These are phyloP conservation scores for Parnassius smintheus DNA, from an alignment of 2,888 invertebrate genomes.

Conservation along the genomic window DNA sequence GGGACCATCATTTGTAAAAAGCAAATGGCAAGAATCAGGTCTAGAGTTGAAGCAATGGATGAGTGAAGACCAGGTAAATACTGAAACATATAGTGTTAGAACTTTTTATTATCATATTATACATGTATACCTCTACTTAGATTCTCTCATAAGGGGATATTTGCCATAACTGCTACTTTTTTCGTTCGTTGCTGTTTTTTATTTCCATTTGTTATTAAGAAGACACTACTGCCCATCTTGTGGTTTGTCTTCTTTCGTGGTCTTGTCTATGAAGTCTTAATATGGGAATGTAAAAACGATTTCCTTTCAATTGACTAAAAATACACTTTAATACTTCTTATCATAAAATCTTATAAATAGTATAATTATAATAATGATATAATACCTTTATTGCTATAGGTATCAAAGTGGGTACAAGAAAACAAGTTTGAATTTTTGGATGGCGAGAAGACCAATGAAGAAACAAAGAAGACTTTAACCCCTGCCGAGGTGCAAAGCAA, in stretches of 20 bases:
- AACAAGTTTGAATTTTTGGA: slow-evolving; percentile 70
- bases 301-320: too few relatives aligned
- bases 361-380: too few relatives aligned
- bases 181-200: too few relatives aligned
- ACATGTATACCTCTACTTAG: not conserved
- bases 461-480: slow-evolving; percentile 53
- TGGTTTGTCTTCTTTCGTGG: too few relatives aligned
- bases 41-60: slow-evolving; percentile 67
- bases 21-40: slow-evolving; percentile 69
- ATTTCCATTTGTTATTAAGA: too few relatives aligned
- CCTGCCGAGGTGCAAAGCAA: slow-evolving; percentile 63
- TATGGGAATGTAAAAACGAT: too few relatives aligned
- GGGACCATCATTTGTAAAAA: slow-evolving; percentile 70
- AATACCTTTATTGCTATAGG: slow-evolving; percentile 37
- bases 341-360: too few relatives aligned
- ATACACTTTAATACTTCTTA: too few relatives aligned
- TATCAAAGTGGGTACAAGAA: slow-evolving; percentile 63
- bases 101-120: slow-evolving; percentile 1
- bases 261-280: too few relatives aligned
- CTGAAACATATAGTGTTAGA: not conserved
- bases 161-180: not conserved
- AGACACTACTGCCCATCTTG: too few relatives aligned
- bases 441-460: slow-evolving; percentile 50
- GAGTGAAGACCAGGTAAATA: slow-evolving; percentile 61
- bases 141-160: too few relatives aligned